Evolutionary conservation across 1,140 invertebrate species (phyloP).

Genomic region (Euura saliciscinereae): DNA sequence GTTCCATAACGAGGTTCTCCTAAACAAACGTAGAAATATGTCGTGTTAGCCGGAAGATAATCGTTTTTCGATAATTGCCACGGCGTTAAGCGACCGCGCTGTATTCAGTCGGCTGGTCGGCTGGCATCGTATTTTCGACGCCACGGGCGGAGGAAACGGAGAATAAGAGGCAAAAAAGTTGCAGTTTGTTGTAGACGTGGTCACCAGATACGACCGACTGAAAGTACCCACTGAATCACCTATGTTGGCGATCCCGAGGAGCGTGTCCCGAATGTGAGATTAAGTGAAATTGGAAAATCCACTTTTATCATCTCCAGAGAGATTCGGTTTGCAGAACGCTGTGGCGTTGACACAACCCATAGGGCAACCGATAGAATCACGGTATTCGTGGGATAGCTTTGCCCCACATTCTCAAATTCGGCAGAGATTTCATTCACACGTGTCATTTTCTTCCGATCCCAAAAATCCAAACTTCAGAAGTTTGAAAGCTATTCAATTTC

Average conservation of each 20-base stretch:
- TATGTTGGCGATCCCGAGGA: not conserved
- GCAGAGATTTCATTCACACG: too few species aligned
- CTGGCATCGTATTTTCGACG: not conserved
- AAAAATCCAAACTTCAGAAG: too few species aligned
- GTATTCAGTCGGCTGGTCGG: not conserved
- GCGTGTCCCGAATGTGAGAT: slow-evolving; percentile 4
- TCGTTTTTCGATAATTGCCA: slow-evolving; percentile 11
- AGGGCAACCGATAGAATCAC: too few species aligned
- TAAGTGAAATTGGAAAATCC: slow-evolving; percentile 7
- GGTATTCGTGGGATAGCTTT: too few species aligned
- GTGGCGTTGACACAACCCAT: not conserved
- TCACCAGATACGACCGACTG: too few species aligned
- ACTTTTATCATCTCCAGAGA: slow-evolving; percentile 1
- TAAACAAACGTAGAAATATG: slow-evolving; percentile 10
- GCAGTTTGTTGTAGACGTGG: not conserved
- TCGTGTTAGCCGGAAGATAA: not conserved
- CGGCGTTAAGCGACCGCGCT: not conserved
- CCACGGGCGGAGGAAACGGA: not conserved
- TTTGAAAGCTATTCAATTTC: too few species aligned
- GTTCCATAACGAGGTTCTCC: slow-evolving; percentile 2
- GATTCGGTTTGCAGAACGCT: not conserved
- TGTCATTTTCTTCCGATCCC: too few species aligned
- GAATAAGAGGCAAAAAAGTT: not conserved
- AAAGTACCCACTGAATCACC: not conserved
- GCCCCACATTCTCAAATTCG: too few species aligned